A percentile compares a stretch with the other conserved stretches of the same genome.
These are phyloP conservation scores for Pyrgus malvae DNA, from an alignment of 2,888 invertebrate species.

Conservation along the genomic window DNA sequence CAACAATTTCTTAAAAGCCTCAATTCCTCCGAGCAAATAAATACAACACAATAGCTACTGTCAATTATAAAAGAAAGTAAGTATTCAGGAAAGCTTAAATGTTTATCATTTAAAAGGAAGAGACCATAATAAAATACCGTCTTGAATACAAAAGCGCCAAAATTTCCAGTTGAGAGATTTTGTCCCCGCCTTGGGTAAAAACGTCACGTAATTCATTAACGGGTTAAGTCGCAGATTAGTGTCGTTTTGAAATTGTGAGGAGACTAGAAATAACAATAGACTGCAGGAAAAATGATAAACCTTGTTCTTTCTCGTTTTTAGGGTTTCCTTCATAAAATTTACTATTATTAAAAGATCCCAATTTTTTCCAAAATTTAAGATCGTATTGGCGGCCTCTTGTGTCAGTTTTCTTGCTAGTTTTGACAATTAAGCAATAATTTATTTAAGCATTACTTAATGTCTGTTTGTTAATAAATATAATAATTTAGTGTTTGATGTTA, in stretches of 20 bases:
- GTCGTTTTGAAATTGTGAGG: conserved; percentile 29
- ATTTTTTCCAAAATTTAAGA: no score
- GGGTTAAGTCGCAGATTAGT: conserved; percentile 41
- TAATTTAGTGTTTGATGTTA: no score
- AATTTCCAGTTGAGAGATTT: conserved; percentile 39
- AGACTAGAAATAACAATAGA: conserved; percentile 22
- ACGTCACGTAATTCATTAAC: conserved; percentile 55
- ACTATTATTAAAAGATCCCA: no score
- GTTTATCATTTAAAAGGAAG: conserved; percentile 24
- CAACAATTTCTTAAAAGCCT: conserved; percentile 21
- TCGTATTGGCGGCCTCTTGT: no score
- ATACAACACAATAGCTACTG: conserved; percentile 17
- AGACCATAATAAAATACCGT: conserved; percentile 31
- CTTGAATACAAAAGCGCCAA: conserved; percentile 37
- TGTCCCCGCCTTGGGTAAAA: conserved; percentile 41
- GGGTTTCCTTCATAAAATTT: no score
- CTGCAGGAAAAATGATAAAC: conserved; percentile 7
- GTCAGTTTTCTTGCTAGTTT: no score
- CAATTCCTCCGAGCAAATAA: conserved; percentile 16
- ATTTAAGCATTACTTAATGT: no score
- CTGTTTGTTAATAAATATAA: no score
- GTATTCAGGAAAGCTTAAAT: conserved; percentile 19
- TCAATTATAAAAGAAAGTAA: conserved; percentile 21
- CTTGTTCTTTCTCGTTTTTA: neutral
- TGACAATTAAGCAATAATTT: no score